Evolutionary conservation across 2,888 invertebrate genomes (phyloP), one percentile per base, ranked within the genome.

Genomic region (Eumacrocentrus americanus): DNA sequence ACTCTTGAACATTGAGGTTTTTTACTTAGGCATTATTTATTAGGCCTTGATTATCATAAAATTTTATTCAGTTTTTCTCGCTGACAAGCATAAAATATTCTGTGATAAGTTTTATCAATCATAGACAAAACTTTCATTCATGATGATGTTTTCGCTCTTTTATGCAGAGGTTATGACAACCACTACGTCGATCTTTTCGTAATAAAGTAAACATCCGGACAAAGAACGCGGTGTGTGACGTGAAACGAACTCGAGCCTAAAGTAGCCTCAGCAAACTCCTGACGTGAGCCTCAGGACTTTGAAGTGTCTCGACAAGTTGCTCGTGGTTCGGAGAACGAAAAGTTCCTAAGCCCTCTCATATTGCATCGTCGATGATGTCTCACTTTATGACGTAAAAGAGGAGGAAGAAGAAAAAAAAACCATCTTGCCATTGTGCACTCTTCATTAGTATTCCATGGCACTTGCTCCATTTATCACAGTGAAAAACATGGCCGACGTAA

Each of bases 301-400:
- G 55, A 55, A 60, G 60, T 55, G 42, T 55, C 55, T 60, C 38
- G 20, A 55, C 40, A 60, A 60, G 50, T 55, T 60, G 48, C 25
- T 44, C 50, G 52, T 22, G 53, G 53, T 40, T 34, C 35, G 29
- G 50, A 22, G 35, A 37, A 50, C 47, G 23, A 40, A 55, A 56
- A 56, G 56, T 56, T 56, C 22, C 16, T 56, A 56, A 56, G 56
- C 56, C 38, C 47, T 56, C 38, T 56, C 56, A 56, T 56, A 29
- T 29, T 29, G 29, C 47, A 47, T 47, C 47, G 47, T 16, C 53
- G 16, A 40, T 42, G 25, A 23, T 38, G 22, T 35, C 38, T 22
- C 34, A 16, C 52, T 50, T 50, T 35, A 14, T 34, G 35, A 50
- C 7, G 18, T 20, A 6, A 35, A 34, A 50, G 25, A 14, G 18